These are phyloP conservation scores for Lichenostomus cassidix DNA, from an alignment of 2,113 vertebrate genomes.

Conservation along the genomic window DNA sequence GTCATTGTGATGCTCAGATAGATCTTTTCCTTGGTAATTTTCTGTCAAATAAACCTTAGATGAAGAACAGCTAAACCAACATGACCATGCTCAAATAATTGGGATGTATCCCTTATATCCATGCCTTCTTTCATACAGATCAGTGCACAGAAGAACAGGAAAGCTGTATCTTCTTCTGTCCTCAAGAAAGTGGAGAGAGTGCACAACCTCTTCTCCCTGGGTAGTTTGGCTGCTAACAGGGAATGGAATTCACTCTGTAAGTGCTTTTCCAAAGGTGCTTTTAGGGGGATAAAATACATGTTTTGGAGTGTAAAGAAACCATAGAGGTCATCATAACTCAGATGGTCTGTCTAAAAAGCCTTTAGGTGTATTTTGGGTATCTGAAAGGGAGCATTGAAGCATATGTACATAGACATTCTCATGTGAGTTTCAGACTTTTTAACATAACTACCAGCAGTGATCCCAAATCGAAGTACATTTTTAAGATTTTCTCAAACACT, in stretches of 20 bases:
- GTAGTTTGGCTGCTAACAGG: background rate
- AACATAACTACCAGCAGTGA: background rate
- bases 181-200: background rate
- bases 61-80: background rate
- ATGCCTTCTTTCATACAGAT: background rate
- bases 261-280: background rate
- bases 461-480: background rate
- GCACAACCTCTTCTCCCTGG: background rate
- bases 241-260: background rate
- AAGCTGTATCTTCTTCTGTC: background rate
- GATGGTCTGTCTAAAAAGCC: background rate
- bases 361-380: background rate
- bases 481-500: background rate
- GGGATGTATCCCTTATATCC: background rate
- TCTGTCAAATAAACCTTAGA: background rate
- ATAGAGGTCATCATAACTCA: background rate
- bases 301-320: background rate
- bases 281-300: background rate
- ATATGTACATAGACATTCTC: background rate
- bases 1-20: constrained; percentile 2
- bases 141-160: background rate
- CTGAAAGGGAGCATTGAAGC: background rate
- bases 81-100: background rate
- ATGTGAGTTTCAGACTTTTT: background rate
- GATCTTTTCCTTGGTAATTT: constrained; percentile 25